Evolutionary conservation across 2,888 invertebrate species (phyloP).

Genomic region (Rotaria socialis): DNA sequence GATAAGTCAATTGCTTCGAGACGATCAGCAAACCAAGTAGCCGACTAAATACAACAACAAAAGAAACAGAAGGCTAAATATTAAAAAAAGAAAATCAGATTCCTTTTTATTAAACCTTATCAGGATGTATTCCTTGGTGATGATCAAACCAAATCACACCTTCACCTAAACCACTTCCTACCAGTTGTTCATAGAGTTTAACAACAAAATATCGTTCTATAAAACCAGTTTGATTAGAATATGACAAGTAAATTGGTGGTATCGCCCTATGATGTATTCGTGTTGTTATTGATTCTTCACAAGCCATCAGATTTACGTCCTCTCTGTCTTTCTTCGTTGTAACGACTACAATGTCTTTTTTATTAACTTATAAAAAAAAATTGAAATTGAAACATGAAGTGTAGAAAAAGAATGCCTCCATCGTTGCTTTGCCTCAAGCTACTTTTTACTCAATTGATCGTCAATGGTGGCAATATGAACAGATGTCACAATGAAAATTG

Average conservation of each 20-base stretch:
- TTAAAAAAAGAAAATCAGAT: background rate
- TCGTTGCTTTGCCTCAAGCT: background rate
- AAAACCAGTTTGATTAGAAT: background rate
- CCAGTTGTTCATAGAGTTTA: background rate
- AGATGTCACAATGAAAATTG: no score
- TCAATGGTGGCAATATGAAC: no score
- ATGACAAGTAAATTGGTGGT: background rate
- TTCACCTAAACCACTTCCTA: background rate
- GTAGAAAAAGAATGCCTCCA: background rate
- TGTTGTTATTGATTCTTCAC: background rate
- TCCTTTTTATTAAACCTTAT: background rate
- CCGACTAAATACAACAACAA: background rate
- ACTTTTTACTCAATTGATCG: background rate
- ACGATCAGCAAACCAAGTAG: slow-evolving; percentile 23
- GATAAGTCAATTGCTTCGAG: background rate
- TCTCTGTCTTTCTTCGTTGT: background rate
- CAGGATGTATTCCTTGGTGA: background rate
- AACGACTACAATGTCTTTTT: background rate
- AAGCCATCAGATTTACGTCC: background rate
- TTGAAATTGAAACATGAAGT: background rate
- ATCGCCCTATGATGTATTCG: background rate
- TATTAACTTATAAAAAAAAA: background rate
- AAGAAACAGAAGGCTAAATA: no score
- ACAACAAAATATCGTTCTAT: background rate
- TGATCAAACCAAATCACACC: slow-evolving; percentile 20